These are phyloP conservation scores for Nephrotoma flavescens DNA, from an alignment of 2,888 invertebrate species.

Conservation along the genomic window DNA sequence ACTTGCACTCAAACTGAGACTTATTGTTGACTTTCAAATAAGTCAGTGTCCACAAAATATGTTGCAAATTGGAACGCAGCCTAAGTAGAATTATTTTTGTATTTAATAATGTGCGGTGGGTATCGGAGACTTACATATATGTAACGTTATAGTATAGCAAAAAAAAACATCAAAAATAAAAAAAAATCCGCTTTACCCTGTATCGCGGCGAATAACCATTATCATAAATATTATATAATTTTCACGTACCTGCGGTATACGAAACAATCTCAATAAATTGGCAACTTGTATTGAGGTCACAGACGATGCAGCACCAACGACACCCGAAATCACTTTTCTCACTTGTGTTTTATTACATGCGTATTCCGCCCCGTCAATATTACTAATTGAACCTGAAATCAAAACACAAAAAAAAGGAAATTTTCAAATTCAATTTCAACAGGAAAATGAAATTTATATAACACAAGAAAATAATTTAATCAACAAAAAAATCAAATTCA, in stretches of 20 bases:
- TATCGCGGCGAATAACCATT: too few relatives aligned
- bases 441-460: not conserved
- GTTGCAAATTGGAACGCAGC: too few relatives aligned
- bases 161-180: too few relatives aligned
- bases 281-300: slow-evolving; percentile 95
- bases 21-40: too few relatives aligned
- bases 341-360: slow-evolving; percentile 72
- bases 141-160: too few relatives aligned
- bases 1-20: too few relatives aligned
- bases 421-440: not conserved
- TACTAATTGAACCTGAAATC: slow-evolving; percentile 79
- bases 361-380: slow-evolving; percentile 78
- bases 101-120: too few relatives aligned
- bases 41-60: too few relatives aligned
- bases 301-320: slow-evolving; percentile 79
- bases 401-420: slow-evolving; percentile 6
- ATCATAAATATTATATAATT: not conserved
- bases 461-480: not conserved
- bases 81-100: too few relatives aligned
- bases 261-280: slow-evolving; percentile 77
- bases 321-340: slow-evolving; percentile 75
- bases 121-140: too few relatives aligned
- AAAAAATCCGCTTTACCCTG: too few relatives aligned
- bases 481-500: not conserved
- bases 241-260: slow-evolving; percentile 56